A percentile compares a stretch with the other conserved stretches of the same genome.
These are phyloP conservation scores for Dinocampus coccinellae DNA, from an alignment of 2,888 invertebrate species.

Conservation along the genomic window DNA sequence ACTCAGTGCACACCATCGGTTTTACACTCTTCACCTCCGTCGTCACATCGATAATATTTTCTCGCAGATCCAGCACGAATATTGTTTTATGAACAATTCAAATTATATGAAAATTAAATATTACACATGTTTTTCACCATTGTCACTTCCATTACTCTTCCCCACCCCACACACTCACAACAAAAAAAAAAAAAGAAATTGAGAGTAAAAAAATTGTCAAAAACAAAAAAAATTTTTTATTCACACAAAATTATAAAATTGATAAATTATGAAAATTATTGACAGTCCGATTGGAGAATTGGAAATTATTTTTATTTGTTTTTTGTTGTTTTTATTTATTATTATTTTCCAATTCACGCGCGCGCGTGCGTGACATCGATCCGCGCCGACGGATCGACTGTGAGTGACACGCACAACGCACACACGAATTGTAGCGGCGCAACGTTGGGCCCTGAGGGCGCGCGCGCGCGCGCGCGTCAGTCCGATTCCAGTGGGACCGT, in stretches of 20 bases:
- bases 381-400: slow-evolving; percentile 57
- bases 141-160: neutral
- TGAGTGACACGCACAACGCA: slow-evolving; percentile 66
- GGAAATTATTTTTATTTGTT: no score
- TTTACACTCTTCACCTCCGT: slow-evolving; percentile 48
- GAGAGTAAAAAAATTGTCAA: no score
- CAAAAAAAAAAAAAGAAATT: no score
- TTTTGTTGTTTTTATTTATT: no score
- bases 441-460: slow-evolving; percentile 59
- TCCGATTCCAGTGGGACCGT: slow-evolving; percentile 40
- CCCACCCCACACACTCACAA: neutral
- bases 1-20: slow-evolving; percentile 40
- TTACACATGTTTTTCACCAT: neutral
- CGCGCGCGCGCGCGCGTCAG: slow-evolving; percentile 40
- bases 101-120: no score
- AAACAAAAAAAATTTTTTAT: no score
- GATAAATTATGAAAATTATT: neutral
- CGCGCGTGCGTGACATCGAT: slow-evolving; percentile 47
- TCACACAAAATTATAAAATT: neutral
- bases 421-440: slow-evolving; percentile 38
- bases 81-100: no score
- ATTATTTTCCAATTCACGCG: neutral
- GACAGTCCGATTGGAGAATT: slow-evolving; percentile 15
- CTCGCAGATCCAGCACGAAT: slow-evolving; percentile 52
- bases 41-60: slow-evolving; percentile 52